Conservation (phyloP, 2,888 invertebrate species). For the Pseudanteris insignis region DNA sequence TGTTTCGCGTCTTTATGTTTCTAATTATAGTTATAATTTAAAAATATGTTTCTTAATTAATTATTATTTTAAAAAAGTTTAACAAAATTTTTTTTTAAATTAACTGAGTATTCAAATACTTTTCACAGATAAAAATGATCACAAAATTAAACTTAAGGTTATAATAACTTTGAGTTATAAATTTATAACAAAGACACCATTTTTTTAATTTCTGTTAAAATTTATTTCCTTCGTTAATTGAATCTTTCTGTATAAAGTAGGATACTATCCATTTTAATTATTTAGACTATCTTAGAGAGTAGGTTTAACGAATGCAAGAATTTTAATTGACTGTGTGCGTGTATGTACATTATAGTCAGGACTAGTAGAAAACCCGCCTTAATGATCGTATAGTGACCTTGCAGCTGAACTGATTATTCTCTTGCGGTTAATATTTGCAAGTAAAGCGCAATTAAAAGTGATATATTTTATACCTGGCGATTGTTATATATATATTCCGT, state of each 20-base stretch:
- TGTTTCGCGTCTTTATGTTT: too few relatives aligned
- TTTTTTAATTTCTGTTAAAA: constrained; percentile 28
- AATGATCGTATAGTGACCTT: constrained; percentile 33
- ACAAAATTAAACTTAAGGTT: too few relatives aligned
- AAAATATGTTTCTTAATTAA: too few relatives aligned
- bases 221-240: constrained; percentile 1
- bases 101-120: too few relatives aligned
- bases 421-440: constrained; percentile 38
- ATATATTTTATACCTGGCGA: constrained; percentile 58
- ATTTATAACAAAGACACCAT: too few relatives aligned
- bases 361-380: constrained; percentile 32
- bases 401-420: constrained; percentile 41
- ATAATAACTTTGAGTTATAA: too few relatives aligned
- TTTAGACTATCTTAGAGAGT: constrained; percentile 7
- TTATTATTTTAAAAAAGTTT: too few relatives aligned
- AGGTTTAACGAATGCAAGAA: too few relatives aligned
- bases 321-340: constrained; percentile 15
- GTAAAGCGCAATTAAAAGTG: constrained; percentile 46
- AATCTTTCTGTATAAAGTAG: constrained; percentile 22
- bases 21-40: too few relatives aligned
- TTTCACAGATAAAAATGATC: too few relatives aligned
- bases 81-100: too few relatives aligned
- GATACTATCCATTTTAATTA: constrained; percentile 11
- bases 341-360: constrained; percentile 37
- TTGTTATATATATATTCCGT: constrained; percentile 35